Base-by-base conservation (phyloP, 2,113 vertebrate genomes). In the Potamarius usumacintae region DNA sequence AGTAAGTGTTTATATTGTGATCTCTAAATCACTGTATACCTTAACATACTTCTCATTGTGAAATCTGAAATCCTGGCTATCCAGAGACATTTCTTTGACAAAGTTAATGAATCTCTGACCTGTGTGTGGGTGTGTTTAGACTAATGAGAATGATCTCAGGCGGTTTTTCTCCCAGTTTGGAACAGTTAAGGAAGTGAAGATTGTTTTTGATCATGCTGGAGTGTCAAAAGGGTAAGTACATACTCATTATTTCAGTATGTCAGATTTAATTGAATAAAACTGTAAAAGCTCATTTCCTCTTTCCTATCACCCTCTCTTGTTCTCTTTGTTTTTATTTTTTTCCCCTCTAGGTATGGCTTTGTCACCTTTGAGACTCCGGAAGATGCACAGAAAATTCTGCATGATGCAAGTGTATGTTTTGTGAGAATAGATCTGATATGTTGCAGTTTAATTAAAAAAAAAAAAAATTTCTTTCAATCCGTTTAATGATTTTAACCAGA, bases 281-380 rank as follows among this genome's bases (percentile, higher is more conserved):
- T 20, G 22, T 55, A 15, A 10, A 60, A 14, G 11, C 22, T n/a
- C 7, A 74, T 48, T 88, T 22, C n/a, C 20, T 57, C 1, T 20
- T 67, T 82, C 7, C 4, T 50, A 1, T 34, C 2, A 30, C 12
- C 0, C 1, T 12, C 7, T 53, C 27, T 11, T 0, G 10, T 53
- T 67, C 12, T 0, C 12, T 20, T 0, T 20, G 6, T 65, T 25
- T 50, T 7, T 55, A 53, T 63, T 48, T 71, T 42, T 50, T 53
- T 58, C 5, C 84, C 52, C 30, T 82, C 82, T 93, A 98, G 97
- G 89, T 98, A 98, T 90, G 97, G 96, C 72, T 98, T 98, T 87
- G 89, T 98, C 89, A 97, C 97, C 48, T 98, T 98, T 93, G 96
- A 97, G 93, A 95, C 94, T 52, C 91, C 96, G 85, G 96, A 97